Evolutionary conservation across 1,140 invertebrate genomes (phyloP).

Genomic region (Trachelipus rathkii): DNA sequence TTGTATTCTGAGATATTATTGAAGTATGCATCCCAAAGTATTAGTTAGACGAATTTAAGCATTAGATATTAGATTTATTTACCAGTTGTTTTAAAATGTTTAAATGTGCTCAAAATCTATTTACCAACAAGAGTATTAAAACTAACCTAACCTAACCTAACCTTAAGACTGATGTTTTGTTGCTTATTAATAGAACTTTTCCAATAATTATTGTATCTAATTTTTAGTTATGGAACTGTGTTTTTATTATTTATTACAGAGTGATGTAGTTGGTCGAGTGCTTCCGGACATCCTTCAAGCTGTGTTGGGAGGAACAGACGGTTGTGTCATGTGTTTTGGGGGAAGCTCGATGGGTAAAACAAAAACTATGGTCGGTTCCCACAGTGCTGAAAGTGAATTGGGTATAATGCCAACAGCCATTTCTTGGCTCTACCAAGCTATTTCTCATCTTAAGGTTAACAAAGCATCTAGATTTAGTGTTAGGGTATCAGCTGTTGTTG

Average conservation of each 20-base stretch:
- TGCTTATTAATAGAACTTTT: no score
- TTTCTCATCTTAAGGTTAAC: conserved; percentile 85
- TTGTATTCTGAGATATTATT: no score
- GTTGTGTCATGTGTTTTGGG: conserved; percentile 86
- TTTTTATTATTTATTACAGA: conserved; percentile 60
- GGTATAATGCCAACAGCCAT: conserved; percentile 89
- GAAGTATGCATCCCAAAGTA: no score
- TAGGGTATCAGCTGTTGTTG: conserved; percentile 84
- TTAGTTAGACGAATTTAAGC: no score
- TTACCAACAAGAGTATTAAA: no score
- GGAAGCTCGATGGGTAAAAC: conserved; percentile 81
- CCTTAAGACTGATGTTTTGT: no score
- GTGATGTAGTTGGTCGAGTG: conserved; percentile 80
- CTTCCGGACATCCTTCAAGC: conserved; percentile 88
- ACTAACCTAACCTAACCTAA: no score
- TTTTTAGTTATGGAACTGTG: no score
- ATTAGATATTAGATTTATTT: no score
- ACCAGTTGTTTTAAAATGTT: no score
- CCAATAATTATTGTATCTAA: no score
- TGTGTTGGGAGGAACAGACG: conserved; percentile 90
- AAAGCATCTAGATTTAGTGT: conserved; percentile 84
- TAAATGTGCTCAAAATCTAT: no score
- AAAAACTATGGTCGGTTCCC: conserved; percentile 84
- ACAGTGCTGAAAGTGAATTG: conserved; percentile 66
- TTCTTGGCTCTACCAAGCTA: conserved; percentile 87